Evolutionary conservation across 1,140 invertebrate genomes (phyloP), one percentile per base, ranked within the genome.

Genomic region (Pseudomyrmex flavicornis): DNA sequence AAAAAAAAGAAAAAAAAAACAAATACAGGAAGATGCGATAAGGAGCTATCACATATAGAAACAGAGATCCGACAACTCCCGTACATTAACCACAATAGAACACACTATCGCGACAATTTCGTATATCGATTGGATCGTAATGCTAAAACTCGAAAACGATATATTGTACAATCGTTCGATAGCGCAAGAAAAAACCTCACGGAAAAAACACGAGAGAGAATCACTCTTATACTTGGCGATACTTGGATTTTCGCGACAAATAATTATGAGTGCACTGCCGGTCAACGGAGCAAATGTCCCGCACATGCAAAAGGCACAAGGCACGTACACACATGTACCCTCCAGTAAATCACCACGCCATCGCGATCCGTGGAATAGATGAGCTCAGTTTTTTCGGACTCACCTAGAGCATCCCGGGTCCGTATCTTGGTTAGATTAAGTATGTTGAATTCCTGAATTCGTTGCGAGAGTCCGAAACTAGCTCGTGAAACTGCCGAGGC

Each of bases 381-480:
- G 89, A 65, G 62, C 85, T 83, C 70, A 89, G 35, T 35, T 35
- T 35, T 88, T 90, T 90, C 72, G 9, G 54, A 89, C 93, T 93
- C 88, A 94, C 93, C 93, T 94, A 94, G 91, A 90, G 80, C 93
- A 94, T 94, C 91, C 92, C 93, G 92, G 82, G 88, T 85, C 88
- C 74, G 92, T 92, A 93, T 93, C 85, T 91, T 93, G 85, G 85
- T 82, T 84, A 76, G 73, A 80, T 89, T 88, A 85, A 88, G 74
- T 75, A 85, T 63, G 80, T 79, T 63, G 73, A 80, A 86, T 88
- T 87, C 75, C 63, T 62, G 72, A 88, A 89, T 85, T 91, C 72
- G 75, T 88, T 70, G 82, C 66, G 84, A 80, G 80, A 84, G 70
- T 87, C 85, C 85, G 73, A 84, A 88, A 91, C 83, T 89, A 73